phyloP scores from a whole-genome alignment of 2,888 invertebrate genomes.

The Ariolimax columbianus region DNA sequence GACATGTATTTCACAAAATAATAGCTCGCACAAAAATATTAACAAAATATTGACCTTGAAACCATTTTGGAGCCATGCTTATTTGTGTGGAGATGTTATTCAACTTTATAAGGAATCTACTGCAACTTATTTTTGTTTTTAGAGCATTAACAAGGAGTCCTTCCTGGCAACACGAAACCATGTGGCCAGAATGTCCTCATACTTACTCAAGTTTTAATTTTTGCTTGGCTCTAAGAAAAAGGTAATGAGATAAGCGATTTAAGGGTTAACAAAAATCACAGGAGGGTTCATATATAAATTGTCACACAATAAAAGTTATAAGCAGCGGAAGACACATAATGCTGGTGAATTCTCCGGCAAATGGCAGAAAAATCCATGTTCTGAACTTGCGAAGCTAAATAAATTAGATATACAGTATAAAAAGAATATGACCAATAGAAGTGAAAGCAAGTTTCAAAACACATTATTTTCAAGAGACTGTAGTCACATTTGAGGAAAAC shows the following conservation, averaged over 20 bases:
- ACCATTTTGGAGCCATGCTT: not conserved
- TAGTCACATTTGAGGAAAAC: not conserved
- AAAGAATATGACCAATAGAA: not conserved
- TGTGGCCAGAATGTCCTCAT: constrained; percentile 18
- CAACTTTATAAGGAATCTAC: not conserved
- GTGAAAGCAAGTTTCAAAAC: not conserved
- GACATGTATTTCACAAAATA: not conserved
- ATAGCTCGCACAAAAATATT: too few relatives aligned
- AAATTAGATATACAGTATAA: not conserved
- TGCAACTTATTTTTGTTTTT: not conserved
- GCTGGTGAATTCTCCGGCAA: not conserved
- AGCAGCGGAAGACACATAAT: not conserved
- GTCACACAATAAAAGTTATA: constrained; percentile 13
- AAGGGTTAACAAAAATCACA: constrained; percentile 2
- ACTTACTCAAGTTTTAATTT: constrained; percentile 49
- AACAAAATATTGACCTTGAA: not conserved
- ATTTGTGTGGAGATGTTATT: not conserved
- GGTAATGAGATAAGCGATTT: constrained; percentile 26
- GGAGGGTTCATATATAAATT: not conserved
- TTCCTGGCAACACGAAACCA: constrained; percentile 13
- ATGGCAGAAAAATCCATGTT: not conserved
- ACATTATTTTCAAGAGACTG: not conserved
- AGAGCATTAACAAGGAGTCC: not conserved
- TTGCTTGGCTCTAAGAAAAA: constrained; percentile 45
- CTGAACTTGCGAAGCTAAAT: not conserved